Conservation (phyloP, 2,888 invertebrate genomes). For the Piscicola geometra region DNA sequence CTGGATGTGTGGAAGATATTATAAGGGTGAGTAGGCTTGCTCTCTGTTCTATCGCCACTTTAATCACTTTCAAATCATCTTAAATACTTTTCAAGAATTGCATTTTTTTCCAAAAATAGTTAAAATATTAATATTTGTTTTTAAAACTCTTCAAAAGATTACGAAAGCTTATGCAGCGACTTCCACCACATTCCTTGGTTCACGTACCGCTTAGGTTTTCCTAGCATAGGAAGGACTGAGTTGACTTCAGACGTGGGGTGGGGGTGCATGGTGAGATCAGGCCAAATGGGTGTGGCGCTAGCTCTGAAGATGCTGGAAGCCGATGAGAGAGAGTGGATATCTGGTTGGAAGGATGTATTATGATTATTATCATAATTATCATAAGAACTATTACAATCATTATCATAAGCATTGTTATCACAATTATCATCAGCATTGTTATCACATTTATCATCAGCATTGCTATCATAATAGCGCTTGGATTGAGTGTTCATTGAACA, state of each 20-base stretch:
- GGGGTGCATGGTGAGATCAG: constrained; percentile 84
- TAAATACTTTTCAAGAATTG: constrained; percentile 6
- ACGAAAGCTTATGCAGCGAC: background rate
- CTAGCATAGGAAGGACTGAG: constrained; percentile 61
- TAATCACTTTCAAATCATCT: background rate
- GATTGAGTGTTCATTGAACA: too few relatives aligned
- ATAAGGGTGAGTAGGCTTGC: background rate
- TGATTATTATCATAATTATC: too few relatives aligned
- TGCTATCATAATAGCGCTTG: too few relatives aligned
- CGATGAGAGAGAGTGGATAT: background rate
- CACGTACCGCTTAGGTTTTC: constrained; percentile 63
- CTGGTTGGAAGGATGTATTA: background rate
- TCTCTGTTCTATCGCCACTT: background rate
- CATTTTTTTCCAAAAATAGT: too few relatives aligned
- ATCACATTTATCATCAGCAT: too few relatives aligned
- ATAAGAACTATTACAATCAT: too few relatives aligned
- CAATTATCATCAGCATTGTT: too few relatives aligned
- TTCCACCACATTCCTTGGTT: constrained; percentile 17
- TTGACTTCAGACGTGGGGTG: constrained; percentile 88
- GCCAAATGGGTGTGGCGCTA: constrained; percentile 87
- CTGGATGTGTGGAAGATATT: constrained; percentile 29
- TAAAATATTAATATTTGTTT: background rate
- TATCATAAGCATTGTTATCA: too few relatives aligned
- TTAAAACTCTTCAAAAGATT: background rate
- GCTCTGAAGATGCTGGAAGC: constrained; percentile 70